Evolutionary conservation across 1,140 invertebrate species (phyloP), one percentile per base, ranked within the genome.

Genomic region (Drosophila kohkoa): DNA sequence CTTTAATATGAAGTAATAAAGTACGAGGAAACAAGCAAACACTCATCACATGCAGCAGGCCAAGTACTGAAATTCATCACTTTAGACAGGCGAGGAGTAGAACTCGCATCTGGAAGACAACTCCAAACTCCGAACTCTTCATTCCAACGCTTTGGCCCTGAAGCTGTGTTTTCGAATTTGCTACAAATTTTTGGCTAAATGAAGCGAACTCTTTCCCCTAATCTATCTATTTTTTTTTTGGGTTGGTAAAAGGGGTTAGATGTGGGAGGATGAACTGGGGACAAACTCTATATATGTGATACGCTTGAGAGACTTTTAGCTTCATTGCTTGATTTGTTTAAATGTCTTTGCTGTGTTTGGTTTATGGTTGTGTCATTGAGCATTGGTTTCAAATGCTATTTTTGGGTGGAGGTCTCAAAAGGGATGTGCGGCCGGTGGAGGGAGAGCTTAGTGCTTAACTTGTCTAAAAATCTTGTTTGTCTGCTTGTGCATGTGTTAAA

Each of bases 301-400:
- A 87, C 67, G 83, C 74, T 87, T 82, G 83, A 88, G 70, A 80
- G 83, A 87, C 77, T 87, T 89, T 87, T 83, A 87, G 83, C 83
- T 82, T 87, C 83, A 87, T 87, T 87, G 82, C 82, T 87, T 87
- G 83, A 87, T 87, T 87, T 89, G 83, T 83, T 87, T 88, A 87
- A 87, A 87, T 87, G 83, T 82, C 83, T 83, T 88, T 88, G 79
- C 85, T 88, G 85, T 88, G 85, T 88, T 88, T 88, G 85, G 85
- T 89, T 89, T 89, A 88, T 89, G 83, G 83, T 85, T 88, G 75
- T 77, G 79, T 72, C 69, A 72, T 73, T 77, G 67, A 64, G 54
- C 69, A 68, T 72, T 76, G 52, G 52, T 64, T 71, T 63, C 49
- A 54, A 3, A 15, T 54, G 28, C 51, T 16, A 54, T 59, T 52